These are phyloP conservation scores for Nannobrachium achirus DNA, from an alignment of 2,113 vertebrate genomes.

Conservation along the genomic window DNA sequence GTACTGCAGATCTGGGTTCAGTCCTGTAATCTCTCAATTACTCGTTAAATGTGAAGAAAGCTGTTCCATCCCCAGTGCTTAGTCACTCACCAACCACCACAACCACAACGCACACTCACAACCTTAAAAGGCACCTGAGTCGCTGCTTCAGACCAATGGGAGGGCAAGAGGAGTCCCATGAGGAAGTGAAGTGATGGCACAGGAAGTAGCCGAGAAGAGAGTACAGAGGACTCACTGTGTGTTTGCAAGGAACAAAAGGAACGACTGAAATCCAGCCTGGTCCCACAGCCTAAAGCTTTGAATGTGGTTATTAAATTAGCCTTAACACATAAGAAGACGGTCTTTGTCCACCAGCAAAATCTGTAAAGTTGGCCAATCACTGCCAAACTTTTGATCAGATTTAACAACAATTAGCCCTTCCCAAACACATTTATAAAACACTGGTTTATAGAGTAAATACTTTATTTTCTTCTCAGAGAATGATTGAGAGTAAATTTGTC, in stretches of 20 bases:
- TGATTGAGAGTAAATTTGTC: no score
- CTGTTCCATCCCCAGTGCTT: background rate
- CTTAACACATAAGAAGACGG: background rate
- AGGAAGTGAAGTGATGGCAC: slow-evolving; percentile 63
- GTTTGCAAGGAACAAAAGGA: slow-evolving; percentile 37
- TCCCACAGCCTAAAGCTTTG: background rate
- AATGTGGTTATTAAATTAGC: slow-evolving; percentile 37
- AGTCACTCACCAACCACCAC: background rate
- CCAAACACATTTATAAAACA: no score
- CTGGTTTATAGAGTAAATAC: no score
- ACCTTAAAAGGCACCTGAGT: slow-evolving; percentile 65
- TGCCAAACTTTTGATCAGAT: slow-evolving; percentile 38
- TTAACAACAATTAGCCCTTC: slow-evolving; percentile 2
- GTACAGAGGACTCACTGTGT: slow-evolving; percentile 41
- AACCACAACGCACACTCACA: slow-evolving; percentile 38
- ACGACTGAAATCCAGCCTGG: slow-evolving; percentile 5
- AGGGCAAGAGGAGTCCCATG: slow-evolving; percentile 12
- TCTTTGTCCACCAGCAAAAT: slow-evolving; percentile 2
- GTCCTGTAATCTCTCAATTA: slow-evolving; percentile 12
- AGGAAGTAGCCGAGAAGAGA: slow-evolving; percentile 54
- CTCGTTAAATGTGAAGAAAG: background rate
- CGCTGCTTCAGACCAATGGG: slow-evolving; percentile 41
- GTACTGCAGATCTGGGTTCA: background rate
- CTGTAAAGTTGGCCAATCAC: slow-evolving; percentile 32
- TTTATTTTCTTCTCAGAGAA: no score